Percentiles rank a stretch among this genome's conserved stretches.
Evolutionary conservation across 1,140 invertebrate genomes (phyloP).

Genomic region (Solenopsis fugax): DNA sequence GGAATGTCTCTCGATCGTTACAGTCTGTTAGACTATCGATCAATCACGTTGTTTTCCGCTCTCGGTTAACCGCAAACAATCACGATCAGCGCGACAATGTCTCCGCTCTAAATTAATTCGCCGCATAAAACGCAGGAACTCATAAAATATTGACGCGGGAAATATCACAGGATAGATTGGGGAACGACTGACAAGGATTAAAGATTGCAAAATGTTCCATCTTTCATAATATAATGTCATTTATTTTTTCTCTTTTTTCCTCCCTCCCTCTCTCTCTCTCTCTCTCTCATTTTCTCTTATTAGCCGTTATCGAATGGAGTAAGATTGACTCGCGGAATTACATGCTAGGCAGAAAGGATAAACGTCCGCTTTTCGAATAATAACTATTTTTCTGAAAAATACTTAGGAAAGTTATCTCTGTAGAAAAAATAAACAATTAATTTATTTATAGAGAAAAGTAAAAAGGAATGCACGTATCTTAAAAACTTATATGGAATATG

Average conservation of each 20-base stretch:
- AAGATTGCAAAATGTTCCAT: slow-evolving; percentile 19
- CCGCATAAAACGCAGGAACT: slow-evolving; percentile 23
- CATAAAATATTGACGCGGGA: slow-evolving; percentile 45
- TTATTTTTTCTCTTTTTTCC: slow-evolving; percentile 18
- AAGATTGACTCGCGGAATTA: slow-evolving; percentile 8
- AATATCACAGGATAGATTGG: background rate
- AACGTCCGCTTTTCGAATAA: background rate
- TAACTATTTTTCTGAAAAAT: background rate
- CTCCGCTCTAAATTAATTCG: slow-evolving; percentile 55
- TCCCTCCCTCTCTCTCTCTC: background rate
- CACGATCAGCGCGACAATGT: slow-evolving; percentile 8
- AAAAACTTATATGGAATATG: slow-evolving; percentile 1
- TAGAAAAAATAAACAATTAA: background rate
- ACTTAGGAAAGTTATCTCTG: background rate
- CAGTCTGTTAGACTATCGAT: slow-evolving; percentile 53
- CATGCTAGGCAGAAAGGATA: background rate
- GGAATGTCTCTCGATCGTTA: background rate
- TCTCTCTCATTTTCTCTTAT: background rate
- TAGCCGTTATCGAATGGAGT: background rate
- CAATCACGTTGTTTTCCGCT: slow-evolving; percentile 43
- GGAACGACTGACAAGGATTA: background rate
- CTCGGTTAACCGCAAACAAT: slow-evolving; percentile 46
- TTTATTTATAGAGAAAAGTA: background rate
- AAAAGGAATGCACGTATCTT: background rate
- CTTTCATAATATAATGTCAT: slow-evolving; percentile 46